Evolutionary conservation across 2,888 invertebrate genomes (phyloP), one percentile per base, ranked within the genome.

Genomic region (Isotomurus palustris): DNA sequence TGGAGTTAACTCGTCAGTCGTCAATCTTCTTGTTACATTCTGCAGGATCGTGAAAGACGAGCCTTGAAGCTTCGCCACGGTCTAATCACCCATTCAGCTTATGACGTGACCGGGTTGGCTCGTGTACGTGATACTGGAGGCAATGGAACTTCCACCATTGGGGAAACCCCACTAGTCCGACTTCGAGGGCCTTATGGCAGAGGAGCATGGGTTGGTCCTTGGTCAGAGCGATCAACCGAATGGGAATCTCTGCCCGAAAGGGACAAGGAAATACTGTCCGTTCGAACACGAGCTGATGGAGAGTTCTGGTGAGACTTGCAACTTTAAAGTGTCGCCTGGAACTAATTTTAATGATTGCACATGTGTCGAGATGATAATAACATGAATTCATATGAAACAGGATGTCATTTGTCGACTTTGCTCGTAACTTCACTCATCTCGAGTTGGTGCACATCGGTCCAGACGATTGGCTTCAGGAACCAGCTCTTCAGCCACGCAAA

Each of bases 391-490:
- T 5, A 49, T 49, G 49, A 19, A 49, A 52, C 75, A 84, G 84
- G 85, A 84, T 87, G 83, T 81, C 83, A 17, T 83, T 86, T 73
- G 81, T 80, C 50, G 86, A 86, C 73, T 85, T 86, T 75, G 80
- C 82, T 49, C 75, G 78, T 17, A 80, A 82, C 73, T 87, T 86
- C 76, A 81, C 81, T 2, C 82, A 83, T 71, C 76, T 85, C 68
- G 84, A 85, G 75, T 78, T 87, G 71, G 85, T 87, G 66, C 86
- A 86, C 74, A 81, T 87, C 65, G 47, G 85, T 10, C 87, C 87
- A 14, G 87, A 87, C 73, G 85, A 85, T 74, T 85, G 86, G 85
- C 80, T 84, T 81, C 75, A 79, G 69, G 85, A 85, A 74, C 79
- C 82, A 19, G 82, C 83, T 32, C 78, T 85, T 67, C 84, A 83